Base-by-base conservation (phyloP, 2,888 invertebrate species). In the Elmis aenea region DNA sequence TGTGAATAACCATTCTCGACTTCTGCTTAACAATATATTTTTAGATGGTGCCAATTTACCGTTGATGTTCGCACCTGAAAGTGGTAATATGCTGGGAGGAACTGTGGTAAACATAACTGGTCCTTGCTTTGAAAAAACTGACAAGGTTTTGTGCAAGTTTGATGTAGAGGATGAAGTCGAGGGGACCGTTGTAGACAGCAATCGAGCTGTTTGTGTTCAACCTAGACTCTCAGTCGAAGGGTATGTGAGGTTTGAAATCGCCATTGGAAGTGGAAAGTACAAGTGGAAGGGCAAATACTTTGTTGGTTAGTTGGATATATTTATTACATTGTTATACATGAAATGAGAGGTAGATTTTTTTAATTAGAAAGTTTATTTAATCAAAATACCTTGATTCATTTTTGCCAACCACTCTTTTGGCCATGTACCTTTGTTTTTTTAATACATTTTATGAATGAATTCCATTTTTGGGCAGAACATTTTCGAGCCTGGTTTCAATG, bases 31-130 rank as follows among this genome's bases (percentile, higher is more conserved):
- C 9, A 3, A 14, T 12, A n/a, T 12, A 15, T 25, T 57, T 60
- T 13, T 52, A 89, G 90, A 86, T 55, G 86, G 85, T 10, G 82
- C 88, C 0, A 79, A 85, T 62, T 74, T 92, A 37, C 85, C 85
- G 0, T 66, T 93, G 32, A 81, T 87, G 52, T 92, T 92, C 57
- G 92, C 94, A 0, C 95, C 95, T 0, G 93, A 95, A 66, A 91
- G 90, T 59, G 96, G 94, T 3, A 93, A 91, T 64, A 96, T 97
- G 96, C 73, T 96, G 48, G 97, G 97, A 2, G 97, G 97, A 1
- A 90, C 92, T 0, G 82, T 95, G 33, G 91, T 97, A 21, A 95
- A 96, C 61, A 88, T 97, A 38, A 94, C 96, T 0, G 97, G 96
- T 0, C 94, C 95, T 2, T 97, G 97, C 63, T 90, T 96, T 62